Evolutionary conservation across 2,113 vertebrate species (phyloP), one percentile per base, ranked within the genome.

Genomic region (Megaceryle maxima): DNA sequence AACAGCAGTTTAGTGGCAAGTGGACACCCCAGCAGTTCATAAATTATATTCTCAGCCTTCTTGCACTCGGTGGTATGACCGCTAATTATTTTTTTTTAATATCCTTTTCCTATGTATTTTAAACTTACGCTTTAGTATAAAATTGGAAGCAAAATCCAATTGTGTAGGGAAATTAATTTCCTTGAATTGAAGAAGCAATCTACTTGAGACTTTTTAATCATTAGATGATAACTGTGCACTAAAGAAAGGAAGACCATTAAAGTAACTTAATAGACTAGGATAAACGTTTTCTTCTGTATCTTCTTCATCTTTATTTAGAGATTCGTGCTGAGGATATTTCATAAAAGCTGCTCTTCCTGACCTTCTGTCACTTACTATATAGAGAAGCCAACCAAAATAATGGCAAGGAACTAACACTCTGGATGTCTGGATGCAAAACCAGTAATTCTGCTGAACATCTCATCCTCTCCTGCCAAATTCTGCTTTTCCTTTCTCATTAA

Each of bases 151-250:
- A 90, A 96, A 96, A 95, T 96, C 91, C 89, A 92, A 89, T 96
- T 89, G 94, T 94, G 81, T 66, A 62, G 57, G 35, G 16, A 95
- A 94, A 95, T 95, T 96, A 94, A 96, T 96, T 96, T 96, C 83
- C 90, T 92, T 78, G 64, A 93, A 91, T 94, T 91, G 92, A 93
- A 95, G 85, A 85, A 90, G 94, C 92, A 95, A 96, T 97, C 93
- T 95, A 37, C 88, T 95, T 60, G 93, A 97, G 93, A 94, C 93
- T 94, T 93, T 93, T 96, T 93, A 96, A 97, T 96, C 94, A 94
- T 95, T 70, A 64, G 88, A 83, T 86, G 88, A 72, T 93, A 95
- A 94, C 95, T 82, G 69, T 69, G 83, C 31, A 31, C 77, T 84
- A 74, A 88, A 94, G 94, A 92, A 95, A 89, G 67, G 77, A 89